Evolutionary conservation across 2,797 vertebrate species (phyloP), one percentile per base, ranked within the genome.

Genomic region (Lacerta bilineata): DNA sequence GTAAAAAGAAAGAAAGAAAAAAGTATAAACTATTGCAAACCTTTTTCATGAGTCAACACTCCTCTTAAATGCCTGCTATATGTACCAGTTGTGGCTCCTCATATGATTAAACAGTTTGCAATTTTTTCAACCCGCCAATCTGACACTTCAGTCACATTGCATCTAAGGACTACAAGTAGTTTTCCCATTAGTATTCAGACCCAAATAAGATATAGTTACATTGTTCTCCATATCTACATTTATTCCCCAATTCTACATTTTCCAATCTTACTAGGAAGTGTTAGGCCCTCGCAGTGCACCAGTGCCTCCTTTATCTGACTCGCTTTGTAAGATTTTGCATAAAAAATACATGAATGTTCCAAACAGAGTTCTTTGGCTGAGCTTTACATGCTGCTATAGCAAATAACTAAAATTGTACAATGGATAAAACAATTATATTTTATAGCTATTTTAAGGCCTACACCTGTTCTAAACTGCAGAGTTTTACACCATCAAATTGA

Each of bases 371-470:
- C 33, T 76, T 78, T 59, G 80, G 10, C 6, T 78, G 33, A 61
- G 25, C 33, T 59, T 74, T 74, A 46, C 8, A 18, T 17, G 5
- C 66, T 91, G 20, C 39, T 91, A 2, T 72, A 41, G 39, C 29
- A 82, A 88, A 71, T n/a, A 59, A 77, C 46, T 18, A 20, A 33
- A 79, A 20, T 80, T 89, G 41, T 87, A 80, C 74, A 76, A 2
- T 25, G 25, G 2, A 80, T 85, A 27, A 83, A 71, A 80, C 90
- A 20, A 79, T 20, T 87, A 0, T 3, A 8, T 88, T 79, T 71
- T 75, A 8, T 36, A 90, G 55, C 25, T 77, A 5, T 88, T 89
- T 92, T 83, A 86, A 88, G 80, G 46, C 46, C 43, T 23, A 36
- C 72, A 0, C 82, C 8, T 55, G 79, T 64, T 25, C 69, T 80